Percentiles rank a stretch among this genome's conserved stretches.
phyloP scores from a whole-genome alignment of 2,797 vertebrate species.

The Pampus argenteus region DNA sequence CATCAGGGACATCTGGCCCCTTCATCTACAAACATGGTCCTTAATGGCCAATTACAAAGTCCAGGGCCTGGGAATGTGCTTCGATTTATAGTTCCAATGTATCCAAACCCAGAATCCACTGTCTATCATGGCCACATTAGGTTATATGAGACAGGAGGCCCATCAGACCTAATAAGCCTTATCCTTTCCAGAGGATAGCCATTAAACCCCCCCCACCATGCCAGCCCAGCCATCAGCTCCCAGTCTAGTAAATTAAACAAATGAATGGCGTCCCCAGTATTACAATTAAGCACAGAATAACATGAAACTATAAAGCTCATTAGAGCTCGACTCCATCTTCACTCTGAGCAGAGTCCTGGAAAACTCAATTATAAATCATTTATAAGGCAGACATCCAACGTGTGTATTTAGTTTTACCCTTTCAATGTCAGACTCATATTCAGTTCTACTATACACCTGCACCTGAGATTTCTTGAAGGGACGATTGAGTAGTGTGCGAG shows the following conservation, averaged over 20 bases:
- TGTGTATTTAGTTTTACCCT: slow-evolving; percentile 68
- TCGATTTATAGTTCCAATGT: slow-evolving; percentile 80
- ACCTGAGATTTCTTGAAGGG: slow-evolving; percentile 38
- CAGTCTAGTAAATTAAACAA: slow-evolving; percentile 80
- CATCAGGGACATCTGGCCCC: slow-evolving; percentile 83
- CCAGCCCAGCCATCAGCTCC: slow-evolving; percentile 69
- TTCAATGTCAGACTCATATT: slow-evolving; percentile 60
- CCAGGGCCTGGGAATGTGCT: slow-evolving; percentile 75
- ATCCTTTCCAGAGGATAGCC: slow-evolving; percentile 82
- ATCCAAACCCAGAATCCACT: slow-evolving; percentile 77
- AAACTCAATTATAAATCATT: slow-evolving; percentile 74
- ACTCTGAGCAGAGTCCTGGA: slow-evolving; percentile 46
- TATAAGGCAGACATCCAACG: slow-evolving; percentile 55
- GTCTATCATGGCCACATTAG: slow-evolving; percentile 83
- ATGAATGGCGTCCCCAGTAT: slow-evolving; percentile 73
- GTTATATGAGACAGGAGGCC: slow-evolving; percentile 84
- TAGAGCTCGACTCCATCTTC: slow-evolving; percentile 57
- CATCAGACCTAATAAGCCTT: slow-evolving; percentile 86
- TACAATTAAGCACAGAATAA: slow-evolving; percentile 77
- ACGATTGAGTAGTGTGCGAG: slow-evolving; percentile 24
- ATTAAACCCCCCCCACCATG: slow-evolving; percentile 73
- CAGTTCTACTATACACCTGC: slow-evolving; percentile 37
- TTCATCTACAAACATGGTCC: slow-evolving; percentile 80
- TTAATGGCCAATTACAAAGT: slow-evolving; percentile 85
- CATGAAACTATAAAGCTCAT: slow-evolving; percentile 68